Evolutionary conservation across 2,888 invertebrate species (phyloP).

Genomic region (Falcaria lacertinaria): DNA sequence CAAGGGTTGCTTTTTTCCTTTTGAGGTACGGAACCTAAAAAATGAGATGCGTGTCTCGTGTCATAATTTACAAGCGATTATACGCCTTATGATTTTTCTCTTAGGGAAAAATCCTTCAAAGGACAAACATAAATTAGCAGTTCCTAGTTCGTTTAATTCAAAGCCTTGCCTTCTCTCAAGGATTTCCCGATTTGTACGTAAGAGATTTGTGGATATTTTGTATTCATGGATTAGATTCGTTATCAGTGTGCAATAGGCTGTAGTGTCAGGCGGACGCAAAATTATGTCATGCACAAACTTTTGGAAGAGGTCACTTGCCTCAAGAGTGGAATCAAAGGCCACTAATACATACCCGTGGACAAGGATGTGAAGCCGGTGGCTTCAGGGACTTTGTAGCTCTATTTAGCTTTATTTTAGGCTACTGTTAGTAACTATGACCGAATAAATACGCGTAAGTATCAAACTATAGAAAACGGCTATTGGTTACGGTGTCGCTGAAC

Average conservation of each 20-base stretch:
- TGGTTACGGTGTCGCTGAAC: not conserved
- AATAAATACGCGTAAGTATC: not conserved
- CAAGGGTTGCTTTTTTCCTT: no score
- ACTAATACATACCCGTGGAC: no score
- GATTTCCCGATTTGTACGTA: not conserved
- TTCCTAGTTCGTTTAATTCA: not conserved
- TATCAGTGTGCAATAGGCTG: not conserved
- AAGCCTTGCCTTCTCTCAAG: not conserved
- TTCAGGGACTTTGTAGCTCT: no score
- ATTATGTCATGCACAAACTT: no score
- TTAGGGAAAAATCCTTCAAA: not conserved
- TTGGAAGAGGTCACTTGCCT: no score
- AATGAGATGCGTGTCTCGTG: no score
- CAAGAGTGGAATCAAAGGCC: no score
- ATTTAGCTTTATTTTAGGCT: no score
- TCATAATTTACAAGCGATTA: no score
- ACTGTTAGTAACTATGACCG: not conserved
- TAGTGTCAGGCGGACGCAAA: no score
- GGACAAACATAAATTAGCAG: conserved; percentile 1
- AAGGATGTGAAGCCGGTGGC: no score
- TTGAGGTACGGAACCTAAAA: no score
- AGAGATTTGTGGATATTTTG: not conserved
- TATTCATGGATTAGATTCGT: not conserved
- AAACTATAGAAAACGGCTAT: not conserved
- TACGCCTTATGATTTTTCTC: not conserved